Percentiles rank a stretch among this genome's conserved stretches.
Conservation (phyloP, 2,113 vertebrate species). For the Solenodon paradoxus region DNA sequence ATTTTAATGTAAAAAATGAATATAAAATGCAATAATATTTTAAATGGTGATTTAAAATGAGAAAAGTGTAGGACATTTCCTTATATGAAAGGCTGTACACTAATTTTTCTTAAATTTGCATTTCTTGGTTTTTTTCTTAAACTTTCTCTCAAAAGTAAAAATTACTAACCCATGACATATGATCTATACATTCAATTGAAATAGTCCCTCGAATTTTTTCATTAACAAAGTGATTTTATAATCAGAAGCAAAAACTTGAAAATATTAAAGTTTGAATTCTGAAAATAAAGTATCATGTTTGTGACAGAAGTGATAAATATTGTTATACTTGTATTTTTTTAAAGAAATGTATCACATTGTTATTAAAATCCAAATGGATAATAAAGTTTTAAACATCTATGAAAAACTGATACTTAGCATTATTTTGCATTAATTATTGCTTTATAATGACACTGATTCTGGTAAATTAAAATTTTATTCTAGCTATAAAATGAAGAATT, state of each 20-base stretch:
- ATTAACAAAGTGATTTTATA: background rate
- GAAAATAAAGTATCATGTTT: background rate
- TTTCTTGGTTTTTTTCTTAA: background rate
- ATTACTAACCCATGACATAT: background rate
- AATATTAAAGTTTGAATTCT: background rate
- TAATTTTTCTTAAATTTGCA: background rate
- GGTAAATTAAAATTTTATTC: background rate
- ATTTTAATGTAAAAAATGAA: background rate
- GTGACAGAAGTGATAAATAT: background rate
- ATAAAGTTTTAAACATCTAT: background rate
- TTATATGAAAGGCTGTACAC: background rate
- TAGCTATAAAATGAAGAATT: background rate
- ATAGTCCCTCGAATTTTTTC: background rate
- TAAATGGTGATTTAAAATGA: background rate
- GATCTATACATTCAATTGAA: background rate
- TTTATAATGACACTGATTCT: background rate
- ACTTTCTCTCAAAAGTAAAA: background rate
- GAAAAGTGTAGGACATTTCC: background rate
- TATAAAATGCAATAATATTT: background rate
- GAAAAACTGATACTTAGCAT: background rate
- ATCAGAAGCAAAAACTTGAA: background rate
- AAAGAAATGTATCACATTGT: background rate
- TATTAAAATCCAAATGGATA: background rate
- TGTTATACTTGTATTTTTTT: background rate
- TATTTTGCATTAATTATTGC: background rate